A percentile compares a stretch with the other conserved stretches of the same genome.
These are phyloP conservation scores for Tridacna crocea DNA, from an alignment of 2,888 invertebrate genomes.

Conservation along the genomic window DNA sequence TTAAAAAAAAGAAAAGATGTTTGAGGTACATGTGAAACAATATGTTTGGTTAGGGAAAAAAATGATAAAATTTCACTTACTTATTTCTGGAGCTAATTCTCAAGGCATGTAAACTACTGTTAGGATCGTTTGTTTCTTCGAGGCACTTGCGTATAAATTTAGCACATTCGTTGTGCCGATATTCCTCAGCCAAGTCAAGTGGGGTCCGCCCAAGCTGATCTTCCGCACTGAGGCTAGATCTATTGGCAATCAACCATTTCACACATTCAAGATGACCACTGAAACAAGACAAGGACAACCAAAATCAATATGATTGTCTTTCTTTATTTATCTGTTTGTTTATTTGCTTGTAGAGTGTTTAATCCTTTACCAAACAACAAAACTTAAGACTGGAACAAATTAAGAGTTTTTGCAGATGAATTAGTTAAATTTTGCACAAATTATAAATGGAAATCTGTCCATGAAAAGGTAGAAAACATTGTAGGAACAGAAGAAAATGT, in stretches of 20 bases:
- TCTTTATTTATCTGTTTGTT: no score
- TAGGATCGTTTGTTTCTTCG: slow-evolving; percentile 71
- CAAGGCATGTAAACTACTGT: slow-evolving; percentile 72
- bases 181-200: slow-evolving; percentile 74
- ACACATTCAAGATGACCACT: slow-evolving; percentile 81
- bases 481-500: no score
- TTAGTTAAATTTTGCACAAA: no score
- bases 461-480: no score
- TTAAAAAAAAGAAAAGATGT: no score
- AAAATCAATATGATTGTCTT: no score
- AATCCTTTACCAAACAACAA: no score
- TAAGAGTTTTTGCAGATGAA: no score
- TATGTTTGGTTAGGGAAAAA: not conserved
- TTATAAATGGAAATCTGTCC: no score
- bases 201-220: slow-evolving; percentile 77
- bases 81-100: slow-evolving; percentile 49
- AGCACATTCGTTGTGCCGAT: slow-evolving; percentile 73
- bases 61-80: not conserved
- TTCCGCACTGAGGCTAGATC: slow-evolving; percentile 69
- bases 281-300: slow-evolving; percentile 17
- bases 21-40: no score
- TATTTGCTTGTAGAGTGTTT: no score
- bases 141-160: slow-evolving; percentile 74
- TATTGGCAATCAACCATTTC: slow-evolving; percentile 81
- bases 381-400: no score